Percentiles rank a stretch among this genome's conserved stretches.
phyloP scores from a whole-genome alignment of 2,113 vertebrate species.

The Nesogale talazaci region DNA sequence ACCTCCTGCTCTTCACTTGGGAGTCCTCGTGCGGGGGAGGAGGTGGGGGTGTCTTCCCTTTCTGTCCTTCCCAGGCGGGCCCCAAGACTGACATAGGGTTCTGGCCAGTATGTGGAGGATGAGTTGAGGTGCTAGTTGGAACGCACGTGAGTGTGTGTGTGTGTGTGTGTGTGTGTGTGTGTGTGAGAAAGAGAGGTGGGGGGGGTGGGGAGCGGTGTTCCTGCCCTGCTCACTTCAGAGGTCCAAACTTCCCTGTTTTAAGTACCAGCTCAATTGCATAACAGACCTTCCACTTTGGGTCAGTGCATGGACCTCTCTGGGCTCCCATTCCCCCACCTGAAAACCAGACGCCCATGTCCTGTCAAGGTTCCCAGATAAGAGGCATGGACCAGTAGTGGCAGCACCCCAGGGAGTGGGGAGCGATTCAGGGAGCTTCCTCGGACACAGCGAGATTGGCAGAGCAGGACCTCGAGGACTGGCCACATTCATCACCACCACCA shows the following conservation, averaged over 20 bases:
- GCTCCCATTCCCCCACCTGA: background rate
- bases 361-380: background rate
- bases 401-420: background rate
- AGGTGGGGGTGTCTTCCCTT: background rate
- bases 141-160: background rate
- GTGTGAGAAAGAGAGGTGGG: too few relatives aligned
- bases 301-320: background rate
- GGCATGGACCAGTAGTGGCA: background rate
- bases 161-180: background rate
- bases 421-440: background rate
- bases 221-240: background rate
- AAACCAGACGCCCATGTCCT: background rate
- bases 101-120: background rate
- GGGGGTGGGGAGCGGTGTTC: too few relatives aligned
- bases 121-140: background rate
- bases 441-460: background rate
- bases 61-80: background rate
- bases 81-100: background rate
- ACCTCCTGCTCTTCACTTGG: too few relatives aligned
- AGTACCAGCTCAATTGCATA: background rate
- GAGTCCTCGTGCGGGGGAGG: background rate
- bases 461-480: background rate
- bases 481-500: background rate
- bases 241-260: background rate
- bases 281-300: background rate